These are phyloP conservation scores for Phymatocera aterrima DNA, from an alignment of 2,888 invertebrate species.

Conservation along the genomic window DNA sequence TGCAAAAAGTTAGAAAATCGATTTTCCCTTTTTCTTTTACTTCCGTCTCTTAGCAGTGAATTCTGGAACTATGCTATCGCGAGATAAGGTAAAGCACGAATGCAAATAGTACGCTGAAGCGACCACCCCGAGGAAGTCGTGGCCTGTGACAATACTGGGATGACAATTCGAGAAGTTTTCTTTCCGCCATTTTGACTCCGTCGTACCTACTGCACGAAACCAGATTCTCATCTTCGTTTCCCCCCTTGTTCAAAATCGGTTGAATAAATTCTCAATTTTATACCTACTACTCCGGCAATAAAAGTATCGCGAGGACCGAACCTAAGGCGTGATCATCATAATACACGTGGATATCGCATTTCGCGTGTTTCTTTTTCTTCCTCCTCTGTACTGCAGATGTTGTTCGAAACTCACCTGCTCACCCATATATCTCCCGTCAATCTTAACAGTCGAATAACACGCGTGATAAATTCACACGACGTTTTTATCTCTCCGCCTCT, in stretches of 20 bases:
- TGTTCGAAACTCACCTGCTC: slow-evolving; percentile 10
- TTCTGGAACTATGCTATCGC: slow-evolving; percentile 4
- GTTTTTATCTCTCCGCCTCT: too few relatives aligned
- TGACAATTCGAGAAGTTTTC: slow-evolving; percentile 35
- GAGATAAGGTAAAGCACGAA: slow-evolving; percentile 15
- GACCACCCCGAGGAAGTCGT: neutral
- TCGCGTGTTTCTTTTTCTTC: neutral
- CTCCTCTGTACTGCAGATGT: neutral
- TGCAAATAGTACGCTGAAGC: slow-evolving; percentile 30
- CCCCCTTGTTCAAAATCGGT: slow-evolving; percentile 8
- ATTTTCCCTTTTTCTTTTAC: neutral
- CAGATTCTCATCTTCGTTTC: neutral
- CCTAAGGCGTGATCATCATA: neutral
- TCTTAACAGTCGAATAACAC: neutral
- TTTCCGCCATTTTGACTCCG: slow-evolving; percentile 21
- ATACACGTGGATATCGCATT: neutral
- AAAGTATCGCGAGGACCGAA: slow-evolving; percentile 23
- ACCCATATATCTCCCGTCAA: neutral
- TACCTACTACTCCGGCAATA: neutral
- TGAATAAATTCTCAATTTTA: slow-evolving; percentile 22
- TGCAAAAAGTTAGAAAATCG: neutral
- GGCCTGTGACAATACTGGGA: slow-evolving; percentile 37
- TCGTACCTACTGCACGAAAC: neutral
- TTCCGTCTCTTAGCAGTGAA: neutral
- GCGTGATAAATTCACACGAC: neutral